Evolutionary conservation across 1,140 invertebrate genomes (phyloP).

Genomic region (Homarus americanus): DNA sequence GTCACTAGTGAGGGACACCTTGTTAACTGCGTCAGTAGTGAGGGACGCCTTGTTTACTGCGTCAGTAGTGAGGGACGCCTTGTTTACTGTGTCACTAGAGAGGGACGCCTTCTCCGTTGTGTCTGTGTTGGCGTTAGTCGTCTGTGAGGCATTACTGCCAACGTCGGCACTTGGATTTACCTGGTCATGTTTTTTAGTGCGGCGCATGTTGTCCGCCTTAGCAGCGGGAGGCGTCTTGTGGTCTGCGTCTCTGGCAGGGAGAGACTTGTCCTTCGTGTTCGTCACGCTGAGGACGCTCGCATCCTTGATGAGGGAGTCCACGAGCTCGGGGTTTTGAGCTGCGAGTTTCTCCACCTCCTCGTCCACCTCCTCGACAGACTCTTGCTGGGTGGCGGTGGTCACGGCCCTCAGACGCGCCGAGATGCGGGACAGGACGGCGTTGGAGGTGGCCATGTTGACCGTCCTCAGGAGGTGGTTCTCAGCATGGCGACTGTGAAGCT

Average conservation of each 20-base stretch:
- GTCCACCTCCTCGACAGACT: slow-evolving; percentile 60
- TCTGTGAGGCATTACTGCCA: too few species aligned
- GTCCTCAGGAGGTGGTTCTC: slow-evolving; percentile 45
- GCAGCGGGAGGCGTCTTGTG: too few species aligned
- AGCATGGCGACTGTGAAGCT: slow-evolving; percentile 55
- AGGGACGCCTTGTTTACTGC: background rate
- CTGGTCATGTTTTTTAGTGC: too few species aligned
- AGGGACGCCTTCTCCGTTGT: background rate
- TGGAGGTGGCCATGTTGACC: slow-evolving; percentile 61
- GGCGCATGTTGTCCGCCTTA: too few species aligned
- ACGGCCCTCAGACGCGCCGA: slow-evolving; percentile 56
- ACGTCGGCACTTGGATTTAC: too few species aligned
- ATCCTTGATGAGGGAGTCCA: background rate
- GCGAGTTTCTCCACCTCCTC: slow-evolving; percentile 41
- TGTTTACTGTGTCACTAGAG: background rate
- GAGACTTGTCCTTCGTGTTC: background rate
- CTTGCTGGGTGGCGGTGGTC: slow-evolving; percentile 49
- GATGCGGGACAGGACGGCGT: slow-evolving; percentile 59
- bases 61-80: background rate
- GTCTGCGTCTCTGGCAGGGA: background rate
- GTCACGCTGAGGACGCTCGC: background rate
- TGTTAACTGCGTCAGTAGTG: background rate
- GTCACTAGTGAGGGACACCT: background rate
- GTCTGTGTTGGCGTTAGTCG: too few species aligned
- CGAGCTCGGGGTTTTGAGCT: background rate